A percentile compares a stretch with the other conserved stretches of the same genome.
Evolutionary conservation across 2,113 vertebrate species (phyloP).

Genomic region (Cardinalis cardinalis): DNA sequence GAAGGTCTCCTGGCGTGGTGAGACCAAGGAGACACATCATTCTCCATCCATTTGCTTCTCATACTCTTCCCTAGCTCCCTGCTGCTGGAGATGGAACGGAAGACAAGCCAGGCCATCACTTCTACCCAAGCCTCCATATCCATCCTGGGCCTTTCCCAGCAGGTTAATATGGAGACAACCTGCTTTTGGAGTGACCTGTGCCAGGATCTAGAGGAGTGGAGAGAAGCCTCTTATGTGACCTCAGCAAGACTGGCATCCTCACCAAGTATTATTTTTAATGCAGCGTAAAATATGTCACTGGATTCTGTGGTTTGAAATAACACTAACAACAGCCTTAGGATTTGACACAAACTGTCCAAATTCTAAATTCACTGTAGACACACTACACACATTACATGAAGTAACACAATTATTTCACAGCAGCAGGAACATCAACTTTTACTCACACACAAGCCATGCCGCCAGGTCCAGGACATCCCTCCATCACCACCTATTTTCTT

Average conservation of each 20-base stretch:
- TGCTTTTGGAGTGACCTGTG: neutral
- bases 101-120: rapidly evolving
- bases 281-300: neutral
- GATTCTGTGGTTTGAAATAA: neutral
- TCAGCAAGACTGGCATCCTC: neutral
- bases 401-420: neutral
- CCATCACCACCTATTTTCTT: neutral
- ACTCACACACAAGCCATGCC: rapidly evolving
- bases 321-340: neutral
- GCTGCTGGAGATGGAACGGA: neutral
- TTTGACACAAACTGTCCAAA: neutral
- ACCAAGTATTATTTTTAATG: neutral
- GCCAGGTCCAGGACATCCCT: neutral
- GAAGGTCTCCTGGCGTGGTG: neutral
- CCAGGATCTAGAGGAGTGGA: neutral
- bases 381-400: rapidly evolving
- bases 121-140: neutral
- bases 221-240: neutral
- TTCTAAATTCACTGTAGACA: neutral
- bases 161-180: rapidly evolving
- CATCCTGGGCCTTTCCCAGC: neutral
- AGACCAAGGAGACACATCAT: neutral
- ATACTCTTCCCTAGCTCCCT: neutral
- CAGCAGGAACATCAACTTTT: neutral
- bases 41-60: neutral